Base-by-base conservation (phyloP, 2,113 vertebrate species). In the Lutjanus erythropterus region DNA sequence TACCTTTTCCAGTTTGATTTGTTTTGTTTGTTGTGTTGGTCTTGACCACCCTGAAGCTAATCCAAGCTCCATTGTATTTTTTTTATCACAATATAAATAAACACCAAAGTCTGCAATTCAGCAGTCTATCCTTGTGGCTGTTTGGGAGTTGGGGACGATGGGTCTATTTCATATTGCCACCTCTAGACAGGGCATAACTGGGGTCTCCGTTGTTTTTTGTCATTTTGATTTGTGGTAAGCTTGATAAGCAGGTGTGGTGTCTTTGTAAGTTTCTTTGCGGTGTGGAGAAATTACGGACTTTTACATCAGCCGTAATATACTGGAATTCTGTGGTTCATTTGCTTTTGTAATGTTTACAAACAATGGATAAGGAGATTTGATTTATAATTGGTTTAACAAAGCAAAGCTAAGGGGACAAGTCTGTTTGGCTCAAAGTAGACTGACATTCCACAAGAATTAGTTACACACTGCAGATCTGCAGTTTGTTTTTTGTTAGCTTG, bases 291-390 rank as follows among this genome's bases (percentile, higher is more conserved):
- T 42, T 6, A 25, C 58, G 6, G 23, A 18, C 23, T 41, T 50
- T 29, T 37, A 39, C 27, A 42, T 53, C 25, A 21, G 3, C 9
- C 2, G 1, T 61, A 25, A 58, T 31, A 31, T 23, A n/a, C n/a
- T n/a, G n/a, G n/a, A 42, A 42, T 33, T 56, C 44, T 16, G 5
- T 18, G n/a, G 3, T 21, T 67, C 8, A 50, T 69, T 81, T 47
- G 46, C 39, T 15, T 71, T 21, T n/a, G 37, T 46, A 53, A 62
- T 56, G 55, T 55, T 71, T 64, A 39, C 80, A 70, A 62, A 62
- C 9, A 53, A 31, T 68, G 37, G 18, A 72, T 56, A 23, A 44
- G 25, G 15, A 56, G 64, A 70, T 67, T 35, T 52, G 55, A 69
- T 65, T 75, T 55, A n/a, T 47, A 75, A 47, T 69, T 23, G 39